Conservation (phyloP, 35 echinoderm and acorn worm genomes). For the Holothuria glaberrima region DNA sequence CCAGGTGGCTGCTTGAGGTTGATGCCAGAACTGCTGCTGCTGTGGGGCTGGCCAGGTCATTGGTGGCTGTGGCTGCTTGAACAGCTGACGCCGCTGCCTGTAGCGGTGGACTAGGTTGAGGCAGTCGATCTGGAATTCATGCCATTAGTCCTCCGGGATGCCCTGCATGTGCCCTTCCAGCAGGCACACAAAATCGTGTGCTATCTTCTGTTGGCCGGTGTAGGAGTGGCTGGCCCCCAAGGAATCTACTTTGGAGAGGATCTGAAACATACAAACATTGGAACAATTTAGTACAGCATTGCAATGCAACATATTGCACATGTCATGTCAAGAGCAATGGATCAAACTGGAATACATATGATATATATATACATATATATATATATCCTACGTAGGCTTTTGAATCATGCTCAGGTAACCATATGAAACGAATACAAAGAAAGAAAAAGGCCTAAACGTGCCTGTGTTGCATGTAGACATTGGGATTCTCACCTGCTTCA, state of each 20-base stretch:
- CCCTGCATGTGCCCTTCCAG: constrained; percentile 72
- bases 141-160: constrained; percentile 71
- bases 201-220: constrained; percentile 66
- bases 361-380: too few species aligned
- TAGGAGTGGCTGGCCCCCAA: constrained; percentile 31
- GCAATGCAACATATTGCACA: constrained; percentile 64
- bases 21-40: constrained; percentile 67
- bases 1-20: constrained; percentile 62
- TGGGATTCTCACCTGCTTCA: constrained; percentile 66
- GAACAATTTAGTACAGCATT: not conserved
- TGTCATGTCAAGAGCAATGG: constrained; percentile 59
- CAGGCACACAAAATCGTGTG: constrained; percentile 60
- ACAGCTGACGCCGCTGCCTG: constrained; percentile 45
- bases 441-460: too few species aligned
- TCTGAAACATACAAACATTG: constrained; percentile 75
- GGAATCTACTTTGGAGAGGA: constrained; percentile 72
- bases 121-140: constrained; percentile 64
- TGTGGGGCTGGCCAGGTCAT: constrained; percentile 43
- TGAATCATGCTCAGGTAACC: too few species aligned
- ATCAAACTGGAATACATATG: constrained; percentile 60
- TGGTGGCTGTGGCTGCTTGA: constrained; percentile 58
- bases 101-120: constrained; percentile 67
- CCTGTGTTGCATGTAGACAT: constrained; percentile 69
- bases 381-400: too few species aligned
- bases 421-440: too few species aligned